Percentiles rank a stretch among this genome's conserved stretches.
Evolutionary conservation across 2,797 vertebrate genomes (phyloP).

Genomic region (Gallirallus australis): DNA sequence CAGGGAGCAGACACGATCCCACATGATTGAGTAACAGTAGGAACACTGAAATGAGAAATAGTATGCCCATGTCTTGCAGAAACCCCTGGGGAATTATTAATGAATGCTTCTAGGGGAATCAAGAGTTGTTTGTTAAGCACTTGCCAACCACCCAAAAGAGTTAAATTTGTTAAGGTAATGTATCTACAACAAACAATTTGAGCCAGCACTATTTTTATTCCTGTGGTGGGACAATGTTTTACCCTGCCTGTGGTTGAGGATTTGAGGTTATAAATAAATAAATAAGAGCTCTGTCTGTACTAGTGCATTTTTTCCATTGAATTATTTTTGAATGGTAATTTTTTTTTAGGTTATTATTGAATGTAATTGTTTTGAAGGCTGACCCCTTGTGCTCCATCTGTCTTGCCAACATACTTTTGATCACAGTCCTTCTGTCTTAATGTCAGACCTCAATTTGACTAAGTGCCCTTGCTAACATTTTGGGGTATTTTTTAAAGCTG

Average conservation of each 20-base stretch:
- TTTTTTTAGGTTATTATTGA: conserved; percentile 50
- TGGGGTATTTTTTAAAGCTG: not conserved
- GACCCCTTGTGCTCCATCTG: conserved; percentile 4
- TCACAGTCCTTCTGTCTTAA: not conserved
- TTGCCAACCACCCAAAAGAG: not conserved
- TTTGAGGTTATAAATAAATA: conserved; percentile 67
- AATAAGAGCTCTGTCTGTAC: conserved; percentile 44
- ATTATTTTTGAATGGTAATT: conserved; percentile 53
- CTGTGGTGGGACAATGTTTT: conserved; percentile 10
- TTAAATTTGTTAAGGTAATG: conserved; percentile 27
- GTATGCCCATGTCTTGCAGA: not conserved
- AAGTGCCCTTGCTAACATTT: not conserved
- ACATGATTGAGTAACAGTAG: not conserved
- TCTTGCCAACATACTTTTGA: conserved; percentile 57
- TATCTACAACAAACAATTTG: conserved; percentile 41
- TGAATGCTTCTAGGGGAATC: not conserved
- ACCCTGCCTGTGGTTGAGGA: conserved; percentile 36
- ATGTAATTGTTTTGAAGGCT: conserved; percentile 56
- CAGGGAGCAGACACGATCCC: not conserved
- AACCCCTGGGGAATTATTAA: not conserved
- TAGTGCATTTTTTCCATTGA: conserved; percentile 64
- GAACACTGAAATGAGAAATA: not conserved
- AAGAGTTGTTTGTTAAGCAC: not conserved
- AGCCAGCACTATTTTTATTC: conserved; percentile 42
- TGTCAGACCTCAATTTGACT: conserved; percentile 39